Evolutionary conservation across 2,888 invertebrate genomes (phyloP).

Genomic region (Dexiosoma caninum): DNA sequence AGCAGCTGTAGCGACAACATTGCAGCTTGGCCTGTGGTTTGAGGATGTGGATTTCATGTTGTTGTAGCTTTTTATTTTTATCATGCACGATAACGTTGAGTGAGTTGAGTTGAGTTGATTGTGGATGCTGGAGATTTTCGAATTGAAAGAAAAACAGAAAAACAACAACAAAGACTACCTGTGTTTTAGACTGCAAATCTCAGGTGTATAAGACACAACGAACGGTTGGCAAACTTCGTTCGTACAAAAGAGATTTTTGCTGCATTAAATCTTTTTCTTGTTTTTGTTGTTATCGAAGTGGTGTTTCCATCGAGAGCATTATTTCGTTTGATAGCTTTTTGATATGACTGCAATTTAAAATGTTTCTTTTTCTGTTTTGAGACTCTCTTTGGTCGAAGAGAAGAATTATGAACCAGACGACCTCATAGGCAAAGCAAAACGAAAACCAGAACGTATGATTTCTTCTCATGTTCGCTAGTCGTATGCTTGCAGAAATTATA

Average conservation of each 20-base stretch:
- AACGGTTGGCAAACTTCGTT: slow-evolving; percentile 21
- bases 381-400: slow-evolving; percentile 43
- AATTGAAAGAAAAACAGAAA: slow-evolving; percentile 5
- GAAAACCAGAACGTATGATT: not conserved
- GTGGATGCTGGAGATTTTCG: slow-evolving; percentile 48
- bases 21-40: slow-evolving; percentile 29
- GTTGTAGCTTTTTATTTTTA: not conserved
- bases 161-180: slow-evolving; percentile 22
- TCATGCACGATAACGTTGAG: slow-evolving; percentile 18
- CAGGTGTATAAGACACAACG: slow-evolving; percentile 38
- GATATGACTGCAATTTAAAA: slow-evolving; percentile 28
- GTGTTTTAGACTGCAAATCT: slow-evolving; percentile 32
- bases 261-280: not conserved
- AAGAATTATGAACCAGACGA: slow-evolving; percentile 21
- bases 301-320: slow-evolving; percentile 14
- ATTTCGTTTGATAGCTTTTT: slow-evolving; percentile 23
- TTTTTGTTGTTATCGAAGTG: slow-evolving; percentile 13
- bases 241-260: slow-evolving; percentile 19
- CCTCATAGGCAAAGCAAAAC: slow-evolving; percentile 13
- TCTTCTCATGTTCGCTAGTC: not conserved
- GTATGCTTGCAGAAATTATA: not conserved
- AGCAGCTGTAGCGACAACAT: not conserved
- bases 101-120: slow-evolving; percentile 29
- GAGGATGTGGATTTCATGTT: slow-evolving; percentile 55
- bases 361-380: not conserved